Base-by-base conservation (phyloP, 2,888 invertebrate species). In the Taphrorychus bicolor region DNA sequence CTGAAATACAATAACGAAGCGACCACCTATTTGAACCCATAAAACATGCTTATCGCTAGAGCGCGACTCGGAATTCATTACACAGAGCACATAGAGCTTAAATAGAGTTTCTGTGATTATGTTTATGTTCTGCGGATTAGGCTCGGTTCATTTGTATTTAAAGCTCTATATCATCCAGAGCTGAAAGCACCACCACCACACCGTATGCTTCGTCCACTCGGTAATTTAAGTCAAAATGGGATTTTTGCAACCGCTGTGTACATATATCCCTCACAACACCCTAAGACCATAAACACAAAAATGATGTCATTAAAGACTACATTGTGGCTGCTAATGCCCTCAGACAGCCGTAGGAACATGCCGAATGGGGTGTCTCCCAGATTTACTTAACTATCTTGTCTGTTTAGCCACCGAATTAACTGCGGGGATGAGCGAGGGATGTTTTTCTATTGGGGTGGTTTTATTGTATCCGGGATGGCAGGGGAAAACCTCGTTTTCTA, bases 41-140 rank as follows among this genome's bases (percentile, higher is more conserved):
- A 79, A 79, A 79, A 74, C 73, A 78, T 69, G 76, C 77, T 79
- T 79, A 79, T 79, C 79, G 73, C 71, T 70, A 73, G 76, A 76
- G 79, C 80, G 78, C 77, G 77, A 73, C 76, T 72, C 68, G 71
- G 79, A 79, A 80, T 80, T 79, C 79, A 80, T 80, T 79, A 79
- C 49, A 1, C 16, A 49, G 53, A 45, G 67, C 53, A 74, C 74
- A 72, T 76, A 59, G 62, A 56, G 60, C 59, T 48, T 42, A 51
- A 66, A 66, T 66, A 42, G 66, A 66, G 61, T 67, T 69, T 69
- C 59, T 69, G 68, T 69, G 68, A 69, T 69, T 69, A 59, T 69
- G 68, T 69, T 69, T 69, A 69, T 59, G 62, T 67, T 70, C 59
- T 66, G 58, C 59, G 69, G 71, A 71, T 71, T 71, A 70, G 59